A percentile compares a stretch with the other conserved stretches of the same genome.
Conservation (phyloP, 2,888 invertebrate genomes). For the Ophonus ardosiacus region DNA sequence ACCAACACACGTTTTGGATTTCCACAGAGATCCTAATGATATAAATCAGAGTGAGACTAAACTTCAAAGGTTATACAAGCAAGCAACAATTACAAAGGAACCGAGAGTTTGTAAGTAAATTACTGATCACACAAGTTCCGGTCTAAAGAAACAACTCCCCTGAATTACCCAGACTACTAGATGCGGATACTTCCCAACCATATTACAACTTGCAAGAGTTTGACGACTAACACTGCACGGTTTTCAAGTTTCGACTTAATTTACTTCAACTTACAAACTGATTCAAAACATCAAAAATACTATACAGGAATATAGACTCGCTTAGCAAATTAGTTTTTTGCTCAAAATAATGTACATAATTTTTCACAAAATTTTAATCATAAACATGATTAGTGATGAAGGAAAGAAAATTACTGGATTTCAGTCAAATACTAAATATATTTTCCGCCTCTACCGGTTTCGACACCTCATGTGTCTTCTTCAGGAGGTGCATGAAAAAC, state of each 20-base stretch:
- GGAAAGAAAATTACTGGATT: no score
- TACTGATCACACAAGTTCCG: constrained; percentile 56
- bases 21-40: constrained; percentile 49
- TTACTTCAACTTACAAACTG: not conserved
- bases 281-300: not conserved
- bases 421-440: no score
- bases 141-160: constrained; percentile 38
- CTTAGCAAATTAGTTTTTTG: no score
- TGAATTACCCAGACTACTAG: constrained; percentile 24
- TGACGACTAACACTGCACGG: not conserved
- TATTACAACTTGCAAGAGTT: not conserved
- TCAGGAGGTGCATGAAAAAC: no score
- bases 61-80: constrained; percentile 57
- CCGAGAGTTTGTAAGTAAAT: constrained; percentile 60
- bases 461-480: no score
- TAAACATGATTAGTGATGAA: no score
- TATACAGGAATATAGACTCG: no score
- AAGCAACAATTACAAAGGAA: constrained; percentile 56
- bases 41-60: constrained; percentile 42
- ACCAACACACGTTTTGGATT: constrained; percentile 43
- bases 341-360: no score
- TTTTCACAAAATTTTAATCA: no score
- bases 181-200: constrained; percentile 2
- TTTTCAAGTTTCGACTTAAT: not conserved
- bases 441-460: no score